Evolutionary conservation across 53 echinoderm and acorn worm species (phyloP).

Genomic region (Actinopyga echinites): DNA sequence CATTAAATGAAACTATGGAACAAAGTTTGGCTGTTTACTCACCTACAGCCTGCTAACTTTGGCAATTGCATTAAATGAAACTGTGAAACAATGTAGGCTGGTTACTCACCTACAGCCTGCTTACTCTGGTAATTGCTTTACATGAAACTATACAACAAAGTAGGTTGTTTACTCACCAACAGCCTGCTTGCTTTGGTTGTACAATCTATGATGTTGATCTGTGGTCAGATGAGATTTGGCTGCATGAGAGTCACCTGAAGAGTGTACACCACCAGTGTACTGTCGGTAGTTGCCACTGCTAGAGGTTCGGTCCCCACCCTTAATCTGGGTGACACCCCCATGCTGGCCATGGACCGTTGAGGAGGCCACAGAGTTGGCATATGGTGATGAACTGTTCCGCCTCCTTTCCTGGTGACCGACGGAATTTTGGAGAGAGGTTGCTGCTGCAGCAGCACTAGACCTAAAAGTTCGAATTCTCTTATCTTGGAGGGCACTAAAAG

Average conservation of each 20-base stretch:
- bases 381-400: not conserved
- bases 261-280: not conserved
- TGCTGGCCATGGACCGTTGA: not conserved
- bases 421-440: not conserved
- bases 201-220: constrained; percentile 20
- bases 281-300: constrained; percentile 1
- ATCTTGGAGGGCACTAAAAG: no score
- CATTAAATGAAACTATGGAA: no score
- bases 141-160: no score
- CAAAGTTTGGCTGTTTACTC: no score
- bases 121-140: no score
- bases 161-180: not conserved
- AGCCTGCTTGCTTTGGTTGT: constrained; percentile 13
- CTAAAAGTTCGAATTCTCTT: no score
- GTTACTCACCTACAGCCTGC: no score
- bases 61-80: no score
- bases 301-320: not conserved
- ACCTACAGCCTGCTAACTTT: no score
- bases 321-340: not conserved
- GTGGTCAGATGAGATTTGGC: not conserved
- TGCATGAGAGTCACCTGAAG: not conserved
- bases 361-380: not conserved
- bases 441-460: constrained; percentile 1
- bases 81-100: no score
- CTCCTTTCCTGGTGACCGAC: constrained; percentile 5